phyloP scores from a whole-genome alignment of 2,888 invertebrate genomes.

The Iselma pallidipennis region DNA sequence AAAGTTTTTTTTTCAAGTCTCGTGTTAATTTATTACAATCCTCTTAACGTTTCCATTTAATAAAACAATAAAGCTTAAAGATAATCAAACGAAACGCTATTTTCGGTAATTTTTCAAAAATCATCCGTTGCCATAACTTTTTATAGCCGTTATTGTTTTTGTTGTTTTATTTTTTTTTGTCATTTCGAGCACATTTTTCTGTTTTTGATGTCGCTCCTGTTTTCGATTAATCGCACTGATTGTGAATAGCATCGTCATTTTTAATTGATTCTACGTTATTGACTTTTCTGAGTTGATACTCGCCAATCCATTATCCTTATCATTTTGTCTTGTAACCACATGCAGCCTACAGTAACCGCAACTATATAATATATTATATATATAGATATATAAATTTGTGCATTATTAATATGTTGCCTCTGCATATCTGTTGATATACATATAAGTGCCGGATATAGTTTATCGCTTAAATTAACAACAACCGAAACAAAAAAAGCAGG shows the following conservation, averaged over 20 bases:
- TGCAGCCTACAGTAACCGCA: neutral
- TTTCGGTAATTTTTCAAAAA: too few relatives aligned
- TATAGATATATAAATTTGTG: too few relatives aligned
- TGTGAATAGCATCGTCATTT: neutral
- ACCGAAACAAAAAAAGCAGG: neutral
- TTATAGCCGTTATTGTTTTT: too few relatives aligned
- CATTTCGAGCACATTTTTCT: too few relatives aligned
- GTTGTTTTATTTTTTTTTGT: too few relatives aligned
- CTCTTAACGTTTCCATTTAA: too few relatives aligned
- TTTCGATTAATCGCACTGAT: neutral
- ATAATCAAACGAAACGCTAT: too few relatives aligned
- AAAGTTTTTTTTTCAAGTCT: too few relatives aligned
- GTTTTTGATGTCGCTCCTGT: neutral
- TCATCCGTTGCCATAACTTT: too few relatives aligned
- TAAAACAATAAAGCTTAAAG: too few relatives aligned
- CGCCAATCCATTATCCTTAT: neutral
- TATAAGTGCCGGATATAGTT: constrained; percentile 34
- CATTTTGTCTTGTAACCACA: neutral
- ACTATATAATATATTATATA: constrained; percentile 1
- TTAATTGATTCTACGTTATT: neutral
- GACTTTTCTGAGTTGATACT: neutral
- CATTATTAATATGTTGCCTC: too few relatives aligned
- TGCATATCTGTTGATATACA: constrained; percentile 40
- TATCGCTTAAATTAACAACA: constrained; percentile 38
- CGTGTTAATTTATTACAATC: too few relatives aligned